Conservation (phyloP, 2,797 vertebrate genomes). For the Gallinago nigripennis region DNA sequence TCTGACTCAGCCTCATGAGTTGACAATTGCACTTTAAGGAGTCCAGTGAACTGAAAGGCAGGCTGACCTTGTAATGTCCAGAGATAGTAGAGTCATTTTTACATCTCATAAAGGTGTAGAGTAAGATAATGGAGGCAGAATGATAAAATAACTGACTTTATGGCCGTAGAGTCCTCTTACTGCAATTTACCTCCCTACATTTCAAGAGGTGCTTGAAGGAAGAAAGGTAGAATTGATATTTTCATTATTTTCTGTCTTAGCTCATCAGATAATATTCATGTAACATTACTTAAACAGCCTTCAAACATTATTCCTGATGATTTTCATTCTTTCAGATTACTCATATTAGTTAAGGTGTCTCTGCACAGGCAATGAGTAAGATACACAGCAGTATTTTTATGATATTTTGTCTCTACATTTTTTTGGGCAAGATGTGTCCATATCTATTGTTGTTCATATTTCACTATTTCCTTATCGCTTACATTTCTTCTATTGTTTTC, state of each 20-base stretch:
- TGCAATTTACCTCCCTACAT: neutral
- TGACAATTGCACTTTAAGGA: neutral
- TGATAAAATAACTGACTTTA: neutral
- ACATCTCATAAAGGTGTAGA: neutral
- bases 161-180: neutral
- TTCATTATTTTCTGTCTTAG: neutral
- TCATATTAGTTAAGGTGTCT: neutral
- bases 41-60: neutral
- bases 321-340: neutral
- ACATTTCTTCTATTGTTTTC: rapidly evolving
- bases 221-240: neutral
- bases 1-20: neutral
- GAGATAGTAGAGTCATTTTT: neutral
- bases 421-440: rapidly evolving
- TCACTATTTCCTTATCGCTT: neutral
- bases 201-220: neutral
- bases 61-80: neutral
- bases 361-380: neutral
- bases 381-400: neutral
- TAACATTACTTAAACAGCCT: neutral
- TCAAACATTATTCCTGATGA: neutral
- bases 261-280: neutral
- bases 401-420: neutral
- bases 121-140: neutral
- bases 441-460: neutral